These are phyloP conservation scores for Aphaenogaster floridana DNA, from an alignment of 1,140 invertebrate genomes.

Conservation along the genomic window DNA sequence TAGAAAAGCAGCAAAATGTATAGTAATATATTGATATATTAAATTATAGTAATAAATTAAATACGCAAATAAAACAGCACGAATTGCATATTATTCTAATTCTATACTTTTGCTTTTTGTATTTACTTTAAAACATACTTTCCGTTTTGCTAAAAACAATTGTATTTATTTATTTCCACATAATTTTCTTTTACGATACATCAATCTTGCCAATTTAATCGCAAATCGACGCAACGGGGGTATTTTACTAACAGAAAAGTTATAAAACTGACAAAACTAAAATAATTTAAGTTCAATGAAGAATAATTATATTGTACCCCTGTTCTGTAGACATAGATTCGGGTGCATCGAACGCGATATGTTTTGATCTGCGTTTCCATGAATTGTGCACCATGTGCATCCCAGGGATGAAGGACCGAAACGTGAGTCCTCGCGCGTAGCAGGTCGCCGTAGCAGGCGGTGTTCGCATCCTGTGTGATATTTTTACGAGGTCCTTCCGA, in stretches of 20 bases:
- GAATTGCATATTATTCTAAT: background rate
- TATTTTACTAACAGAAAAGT: background rate
- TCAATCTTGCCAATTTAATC: background rate
- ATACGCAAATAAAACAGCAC: background rate
- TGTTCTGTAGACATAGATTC: background rate
- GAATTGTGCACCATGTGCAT: constrained; percentile 49
- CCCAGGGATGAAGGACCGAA: constrained; percentile 52
- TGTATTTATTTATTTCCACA: background rate
- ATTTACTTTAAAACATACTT: background rate
- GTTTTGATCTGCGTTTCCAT: constrained; percentile 38
- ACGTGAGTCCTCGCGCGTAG: constrained; percentile 60
- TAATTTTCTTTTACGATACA: background rate
- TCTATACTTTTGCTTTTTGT: background rate
- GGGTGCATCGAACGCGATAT: constrained; percentile 26
- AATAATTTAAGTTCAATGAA: background rate
- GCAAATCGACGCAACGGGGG: background rate
- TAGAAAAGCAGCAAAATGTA: no score
- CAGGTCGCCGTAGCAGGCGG: constrained; percentile 70
- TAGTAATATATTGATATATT: no score
- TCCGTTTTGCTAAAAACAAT: background rate
- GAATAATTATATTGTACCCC: background rate
- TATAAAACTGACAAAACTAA: background rate
- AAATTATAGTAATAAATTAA: background rate
- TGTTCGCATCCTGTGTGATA: constrained; percentile 78
- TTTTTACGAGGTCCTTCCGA: constrained; percentile 81